These are phyloP conservation scores for Oncorhynchus nerka DNA, from an alignment of 2,113 vertebrate genomes.

Conservation along the genomic window DNA sequence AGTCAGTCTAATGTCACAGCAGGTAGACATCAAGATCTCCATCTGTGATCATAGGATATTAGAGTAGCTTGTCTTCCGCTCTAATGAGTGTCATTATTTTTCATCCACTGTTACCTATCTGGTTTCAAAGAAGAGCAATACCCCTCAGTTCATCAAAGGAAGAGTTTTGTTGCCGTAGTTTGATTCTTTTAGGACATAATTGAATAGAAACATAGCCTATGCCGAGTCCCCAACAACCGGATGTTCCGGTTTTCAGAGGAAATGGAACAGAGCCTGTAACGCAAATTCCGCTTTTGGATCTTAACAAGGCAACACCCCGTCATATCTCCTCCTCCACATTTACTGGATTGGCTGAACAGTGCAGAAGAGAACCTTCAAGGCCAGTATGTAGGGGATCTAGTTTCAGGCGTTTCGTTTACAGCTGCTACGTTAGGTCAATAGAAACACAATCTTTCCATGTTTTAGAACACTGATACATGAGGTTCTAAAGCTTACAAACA, in stretches of 20 bases:
- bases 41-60: background rate
- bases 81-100: background rate
- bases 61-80: background rate
- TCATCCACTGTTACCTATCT: background rate
- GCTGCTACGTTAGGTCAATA: too few species aligned
- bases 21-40: conserved; percentile 6
- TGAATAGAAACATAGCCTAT: background rate
- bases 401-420: too few species aligned
- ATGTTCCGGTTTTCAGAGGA: too few species aligned
- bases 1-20: conserved; percentile 31
- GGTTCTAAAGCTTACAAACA: too few species aligned
- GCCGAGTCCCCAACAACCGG: too few species aligned
- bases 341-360: too few species aligned
- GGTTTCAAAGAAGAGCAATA: background rate
- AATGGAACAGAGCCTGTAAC: too few species aligned
- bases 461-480: background rate
- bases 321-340: too few species aligned
- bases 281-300: too few species aligned
- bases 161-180: background rate
- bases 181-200: background rate
- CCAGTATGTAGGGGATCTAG: too few species aligned
- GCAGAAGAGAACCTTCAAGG: too few species aligned
- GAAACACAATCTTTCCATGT: background rate
- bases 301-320: too few species aligned
- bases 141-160: background rate